phyloP scores from a whole-genome alignment of 2,113 vertebrate genomes.

The Aphyosemion australe region DNA sequence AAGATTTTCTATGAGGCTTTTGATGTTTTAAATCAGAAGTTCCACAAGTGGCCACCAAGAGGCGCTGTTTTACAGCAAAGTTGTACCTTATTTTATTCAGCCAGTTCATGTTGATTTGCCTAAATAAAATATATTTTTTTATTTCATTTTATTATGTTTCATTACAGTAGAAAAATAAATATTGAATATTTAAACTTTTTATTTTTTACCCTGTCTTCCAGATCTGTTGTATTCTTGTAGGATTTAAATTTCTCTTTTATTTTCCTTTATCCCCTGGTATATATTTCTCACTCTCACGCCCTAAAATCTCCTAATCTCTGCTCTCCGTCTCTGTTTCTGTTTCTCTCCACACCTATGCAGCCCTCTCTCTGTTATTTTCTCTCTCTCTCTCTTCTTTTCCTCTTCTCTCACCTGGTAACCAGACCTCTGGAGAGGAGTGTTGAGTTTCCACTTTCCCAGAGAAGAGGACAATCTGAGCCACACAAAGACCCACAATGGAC shows the following conservation, averaged over 20 bases:
- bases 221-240: slow-evolving; percentile 12
- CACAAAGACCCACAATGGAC: slow-evolving; percentile 77
- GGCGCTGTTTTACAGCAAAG: slow-evolving; percentile 26
- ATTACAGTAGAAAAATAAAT: too few species aligned
- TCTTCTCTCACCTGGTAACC: slow-evolving; percentile 81
- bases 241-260: slow-evolving; percentile 54
- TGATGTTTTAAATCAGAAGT: slow-evolving; percentile 9
- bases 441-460: slow-evolving; percentile 84
- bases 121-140: neutral
- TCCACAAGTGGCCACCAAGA: slow-evolving; percentile 41
- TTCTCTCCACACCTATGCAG: slow-evolving; percentile 69
- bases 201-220: neutral
- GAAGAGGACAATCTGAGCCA: slow-evolving; percentile 79
- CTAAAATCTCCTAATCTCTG: slow-evolving; percentile 51
- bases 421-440: slow-evolving; percentile 79
- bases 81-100: neutral
- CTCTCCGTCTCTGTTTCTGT: slow-evolving; percentile 38
- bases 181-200: too few species aligned
- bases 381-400: slow-evolving; percentile 67
- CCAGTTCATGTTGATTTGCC: slow-evolving; percentile 6
- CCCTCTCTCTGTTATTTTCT: slow-evolving; percentile 39
- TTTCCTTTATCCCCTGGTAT: slow-evolving; percentile 33
- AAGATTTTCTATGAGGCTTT: too few species aligned
- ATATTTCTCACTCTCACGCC: slow-evolving; percentile 39
- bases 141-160: too few species aligned